These are phyloP conservation scores for Formica aserva DNA, from an alignment of 2,888 invertebrate genomes.

Conservation along the genomic window DNA sequence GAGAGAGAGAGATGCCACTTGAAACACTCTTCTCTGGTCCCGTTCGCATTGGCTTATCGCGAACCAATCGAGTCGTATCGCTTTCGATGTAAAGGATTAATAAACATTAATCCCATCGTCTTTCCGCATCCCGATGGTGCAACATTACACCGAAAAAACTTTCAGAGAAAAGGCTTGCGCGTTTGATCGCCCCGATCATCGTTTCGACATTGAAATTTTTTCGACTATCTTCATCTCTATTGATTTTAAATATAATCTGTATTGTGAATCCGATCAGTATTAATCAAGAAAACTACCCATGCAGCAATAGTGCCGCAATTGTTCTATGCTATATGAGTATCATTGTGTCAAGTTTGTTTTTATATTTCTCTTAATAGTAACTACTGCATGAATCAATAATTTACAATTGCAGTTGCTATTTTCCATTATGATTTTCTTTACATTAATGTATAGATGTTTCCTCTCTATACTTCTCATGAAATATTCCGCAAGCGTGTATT, in stretches of 20 bases:
- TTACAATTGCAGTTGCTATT: neutral
- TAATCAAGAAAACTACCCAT: neutral
- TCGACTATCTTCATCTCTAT: constrained; percentile 14
- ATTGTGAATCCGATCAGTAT: neutral
- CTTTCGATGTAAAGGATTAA: constrained; percentile 52
- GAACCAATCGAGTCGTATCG: constrained; percentile 56
- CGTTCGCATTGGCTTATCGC: constrained; percentile 78
- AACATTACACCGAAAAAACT: constrained; percentile 31
- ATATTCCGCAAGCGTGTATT: neutral
- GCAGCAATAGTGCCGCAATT: no score
- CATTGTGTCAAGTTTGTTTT: neutral
- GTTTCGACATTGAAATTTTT: constrained; percentile 5
- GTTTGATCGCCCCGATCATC: constrained; percentile 24
- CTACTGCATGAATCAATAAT: neutral
- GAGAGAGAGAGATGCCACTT: constrained; percentile 68
- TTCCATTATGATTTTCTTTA: neutral
- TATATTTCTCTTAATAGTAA: neutral
- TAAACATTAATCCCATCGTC: constrained; percentile 13
- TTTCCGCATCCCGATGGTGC: constrained; percentile 19
- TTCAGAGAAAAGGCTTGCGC: constrained; percentile 44
- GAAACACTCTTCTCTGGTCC: constrained; percentile 82
- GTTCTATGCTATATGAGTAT: neutral
- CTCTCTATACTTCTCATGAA: neutral
- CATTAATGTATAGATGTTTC: neutral
- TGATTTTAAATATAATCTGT: neutral